Base-by-base conservation (phyloP, 2,888 invertebrate species). In the Tenthredo distinguenda region DNA sequence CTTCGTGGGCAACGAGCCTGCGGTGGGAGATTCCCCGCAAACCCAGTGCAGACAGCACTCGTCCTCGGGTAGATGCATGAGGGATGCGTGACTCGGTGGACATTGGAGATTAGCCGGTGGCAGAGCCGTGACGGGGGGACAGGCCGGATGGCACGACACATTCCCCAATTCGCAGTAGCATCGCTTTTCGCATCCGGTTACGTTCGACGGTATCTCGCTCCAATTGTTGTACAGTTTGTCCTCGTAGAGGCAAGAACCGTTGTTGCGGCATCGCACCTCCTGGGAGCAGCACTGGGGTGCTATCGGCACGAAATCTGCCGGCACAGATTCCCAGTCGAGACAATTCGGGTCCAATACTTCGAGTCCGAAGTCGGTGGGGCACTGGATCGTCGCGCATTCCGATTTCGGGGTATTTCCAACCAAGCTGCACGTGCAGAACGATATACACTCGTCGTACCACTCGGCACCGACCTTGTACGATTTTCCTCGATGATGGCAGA, bases 141-240 rank as follows among this genome's bases (percentile, higher is more conserved):
- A 98, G 18, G 96, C 95, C 58, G 96, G 96, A 88, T 97, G 96
- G 90, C 98, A 98, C 87, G 98, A 97, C 26, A 98, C 95, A 88
- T 97, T 97, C 21, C 98, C 98, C 93, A 97, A 96, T 92, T 98
- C 97, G 91, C 98, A 98, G 92, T 96, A 97, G 91, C 98, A 98
- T 88, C 97, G 95, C 88, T 97, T 95, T 87, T 98, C 97, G 91
- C 98, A 98, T 82, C 98, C 97, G 15, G 97, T 97, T 3, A 98
- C 94, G 84, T 96, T 95, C 10, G 95, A 94, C 0, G 98, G 98
- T 74, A 98, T 96, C 89, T 97, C 96, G 85, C 97, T 96, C 96
- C 97, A 98, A 93, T 98, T 98, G 58, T 92, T 93, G 90, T 93
- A 94, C 85, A 90, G 92, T 65, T 95, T 94, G 62, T 96, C 97